Evolutionary conservation across 2,888 invertebrate genomes (phyloP).

Genomic region (Molanna angustata): DNA sequence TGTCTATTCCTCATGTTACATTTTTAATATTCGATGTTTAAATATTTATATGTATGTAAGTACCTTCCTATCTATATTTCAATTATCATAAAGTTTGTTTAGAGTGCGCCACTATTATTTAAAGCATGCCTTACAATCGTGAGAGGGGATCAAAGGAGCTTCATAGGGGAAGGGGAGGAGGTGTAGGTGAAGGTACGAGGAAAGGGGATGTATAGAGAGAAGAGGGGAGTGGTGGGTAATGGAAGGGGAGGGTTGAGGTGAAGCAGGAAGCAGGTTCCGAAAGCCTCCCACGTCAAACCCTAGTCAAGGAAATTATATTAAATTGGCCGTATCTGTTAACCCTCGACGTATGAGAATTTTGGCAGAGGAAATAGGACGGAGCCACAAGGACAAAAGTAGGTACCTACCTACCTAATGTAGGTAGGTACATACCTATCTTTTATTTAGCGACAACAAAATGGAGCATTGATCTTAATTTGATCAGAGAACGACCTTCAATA

Average conservation of each 20-base stretch:
- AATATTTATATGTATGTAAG: too few relatives aligned
- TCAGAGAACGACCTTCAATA: not conserved
- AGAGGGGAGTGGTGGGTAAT: slow-evolving; percentile 8
- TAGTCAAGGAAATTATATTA: slow-evolving; percentile 32
- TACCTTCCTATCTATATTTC: too few relatives aligned
- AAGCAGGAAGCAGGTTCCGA: slow-evolving; percentile 13
- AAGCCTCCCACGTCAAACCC: slow-evolving; percentile 28
- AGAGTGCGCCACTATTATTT: slow-evolving; percentile 19
- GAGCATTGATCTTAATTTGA: not conserved
- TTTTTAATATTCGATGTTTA: too few relatives aligned
- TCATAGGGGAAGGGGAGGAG: slow-evolving; percentile 10
- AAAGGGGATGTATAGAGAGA: slow-evolving; percentile 4
- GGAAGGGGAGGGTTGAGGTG: slow-evolving; percentile 7
- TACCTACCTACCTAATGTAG: not conserved
- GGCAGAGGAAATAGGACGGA: slow-evolving; percentile 4
- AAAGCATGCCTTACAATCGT: slow-evolving; percentile 33
- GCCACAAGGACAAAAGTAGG: not conserved
- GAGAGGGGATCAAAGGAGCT: slow-evolving; percentile 32
- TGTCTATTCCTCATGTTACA: too few relatives aligned
- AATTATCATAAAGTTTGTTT: too few relatives aligned
- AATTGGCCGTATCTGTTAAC: slow-evolving; percentile 32
- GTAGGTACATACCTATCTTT: too few relatives aligned
- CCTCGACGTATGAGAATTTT: slow-evolving; percentile 29
- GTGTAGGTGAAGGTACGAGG: not conserved
- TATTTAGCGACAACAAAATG: too few relatives aligned